Percentiles rank a stretch among this genome's conserved stretches.
Evolutionary conservation across 2,113 vertebrate genomes (phyloP).

Genomic region (Fregetta grallaria): DNA sequence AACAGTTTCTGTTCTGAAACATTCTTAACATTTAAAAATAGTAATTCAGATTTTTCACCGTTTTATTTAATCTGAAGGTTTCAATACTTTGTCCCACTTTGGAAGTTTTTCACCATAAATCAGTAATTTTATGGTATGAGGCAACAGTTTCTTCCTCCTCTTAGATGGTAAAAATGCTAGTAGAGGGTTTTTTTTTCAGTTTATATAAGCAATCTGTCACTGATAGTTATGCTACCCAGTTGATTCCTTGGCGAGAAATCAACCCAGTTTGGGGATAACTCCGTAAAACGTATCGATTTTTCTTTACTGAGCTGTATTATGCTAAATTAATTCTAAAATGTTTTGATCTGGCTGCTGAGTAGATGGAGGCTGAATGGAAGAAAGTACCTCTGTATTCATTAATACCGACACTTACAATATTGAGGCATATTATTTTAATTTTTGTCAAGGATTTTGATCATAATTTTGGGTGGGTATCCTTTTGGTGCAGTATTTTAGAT

Average conservation of each 20-base stretch:
- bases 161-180: background rate
- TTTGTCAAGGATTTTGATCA: background rate
- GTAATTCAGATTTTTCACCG: background rate
- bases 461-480: background rate
- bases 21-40: background rate
- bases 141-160: background rate
- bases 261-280: background rate
- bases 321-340: background rate
- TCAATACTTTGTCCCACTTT: background rate
- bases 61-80: background rate
- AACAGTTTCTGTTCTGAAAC: background rate
- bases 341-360: background rate
- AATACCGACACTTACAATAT: background rate
- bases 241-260: background rate
- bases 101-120: background rate
- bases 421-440: background rate
- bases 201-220: background rate
- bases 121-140: background rate
- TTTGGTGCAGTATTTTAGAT: background rate
- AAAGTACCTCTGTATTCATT: background rate
- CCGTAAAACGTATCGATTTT: background rate
- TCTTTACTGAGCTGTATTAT: background rate
- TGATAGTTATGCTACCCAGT: background rate
- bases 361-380: background rate
- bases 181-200: accelerated